Conservation (phyloP, 2,113 vertebrate genomes). For the Calyptomena viridis region DNA sequence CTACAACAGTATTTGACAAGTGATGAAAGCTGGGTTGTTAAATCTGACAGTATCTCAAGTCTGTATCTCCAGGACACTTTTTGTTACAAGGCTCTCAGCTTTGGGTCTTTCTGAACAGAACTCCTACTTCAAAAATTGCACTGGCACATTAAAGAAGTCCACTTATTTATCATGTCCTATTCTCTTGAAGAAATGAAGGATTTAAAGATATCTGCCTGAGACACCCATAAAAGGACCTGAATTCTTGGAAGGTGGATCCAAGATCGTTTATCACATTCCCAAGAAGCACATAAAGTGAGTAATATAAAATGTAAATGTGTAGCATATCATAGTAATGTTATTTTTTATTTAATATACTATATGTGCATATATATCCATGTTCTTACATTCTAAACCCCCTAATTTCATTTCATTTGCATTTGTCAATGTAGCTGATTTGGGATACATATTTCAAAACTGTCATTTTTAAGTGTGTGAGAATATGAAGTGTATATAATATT, state of each 20-base stretch:
- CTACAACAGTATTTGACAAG: conserved; percentile 36
- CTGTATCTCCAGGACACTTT: background rate
- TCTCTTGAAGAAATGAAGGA: background rate
- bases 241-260: background rate
- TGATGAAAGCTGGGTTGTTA: background rate
- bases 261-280: background rate
- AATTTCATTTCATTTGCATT: background rate
- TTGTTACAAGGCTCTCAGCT: background rate
- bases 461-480: background rate
- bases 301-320: background rate
- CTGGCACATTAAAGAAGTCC: background rate
- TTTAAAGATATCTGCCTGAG: background rate
- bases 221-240: background rate
- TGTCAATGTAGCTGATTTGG: background rate
- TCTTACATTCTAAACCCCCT: background rate
- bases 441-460: background rate
- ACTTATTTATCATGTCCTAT: background rate
- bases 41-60: conserved; percentile 1
- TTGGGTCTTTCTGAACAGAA: background rate
- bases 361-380: background rate
- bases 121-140: background rate
- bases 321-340: background rate
- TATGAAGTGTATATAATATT: background rate
- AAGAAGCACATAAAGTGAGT: background rate
- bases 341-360: background rate